Base-by-base conservation (phyloP, 1,140 invertebrate species). In the Onthophagus taurus region DNA sequence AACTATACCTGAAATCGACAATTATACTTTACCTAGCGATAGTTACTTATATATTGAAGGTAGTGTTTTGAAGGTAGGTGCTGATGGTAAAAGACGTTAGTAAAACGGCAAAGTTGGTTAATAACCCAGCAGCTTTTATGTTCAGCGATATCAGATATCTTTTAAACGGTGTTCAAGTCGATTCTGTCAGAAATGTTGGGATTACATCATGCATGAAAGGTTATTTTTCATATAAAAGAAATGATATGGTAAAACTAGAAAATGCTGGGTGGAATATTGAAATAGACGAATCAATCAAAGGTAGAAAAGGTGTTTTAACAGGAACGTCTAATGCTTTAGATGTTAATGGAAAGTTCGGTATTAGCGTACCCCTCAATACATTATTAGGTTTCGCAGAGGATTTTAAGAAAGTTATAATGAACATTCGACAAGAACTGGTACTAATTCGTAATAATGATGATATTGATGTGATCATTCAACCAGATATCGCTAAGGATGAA, bases 121-220 rank as follows among this genome's bases (percentile, higher is more conserved):
- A 66, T 51, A 68, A 66, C 51, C 51, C 48, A 18, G 45, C 64
- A 4, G 48, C 57, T 19, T 58, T 59, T 57, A 44, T 69, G 4
- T 69, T 71, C 53, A 57, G 64, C 45, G 64, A 68, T 48, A 64
- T 68, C 12, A 51, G 64, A 30, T 69, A 67, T 50, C 61, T 66
- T 53, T 8, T 71, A 2, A 68, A 68, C 48, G 63, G 58, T 16
- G 47, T 64, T 4, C 63, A 64, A 53, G 63, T 70, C 39, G 65
- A 72, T 59, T 38, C 50, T 19, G 58, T 52, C 37, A 62, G 60
- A 58, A 61, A 63, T 52, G 55, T 61, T 4, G 64, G 66, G 23
- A 47, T 65, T 1, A 61, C 61, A 4, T 60, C 45, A 31, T 51
- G 59, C 11, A 57, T 70, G 42, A 70, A 71, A 55, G 53, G 48